Conservation (phyloP, 2,113 vertebrate species). For the Orycteropus afer region DNA sequence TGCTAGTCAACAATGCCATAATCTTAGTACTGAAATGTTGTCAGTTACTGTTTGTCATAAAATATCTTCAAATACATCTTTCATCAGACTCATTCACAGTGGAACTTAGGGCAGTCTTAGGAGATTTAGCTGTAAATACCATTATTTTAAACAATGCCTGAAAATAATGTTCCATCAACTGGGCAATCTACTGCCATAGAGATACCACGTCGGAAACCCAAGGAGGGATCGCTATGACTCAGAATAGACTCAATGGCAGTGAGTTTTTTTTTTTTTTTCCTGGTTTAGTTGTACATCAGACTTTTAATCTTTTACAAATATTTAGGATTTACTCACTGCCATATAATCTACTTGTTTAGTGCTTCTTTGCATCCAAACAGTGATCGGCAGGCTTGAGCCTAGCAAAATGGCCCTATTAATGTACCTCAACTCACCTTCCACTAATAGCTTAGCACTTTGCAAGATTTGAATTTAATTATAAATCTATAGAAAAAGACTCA, state of each 20-base stretch:
- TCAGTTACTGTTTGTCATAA: not conserved
- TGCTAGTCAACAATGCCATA: not conserved
- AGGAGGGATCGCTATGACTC: no score
- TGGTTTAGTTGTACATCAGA: no score
- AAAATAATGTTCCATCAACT: slow-evolving; percentile 37
- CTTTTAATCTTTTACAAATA: not conserved
- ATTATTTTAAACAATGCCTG: slow-evolving; percentile 26
- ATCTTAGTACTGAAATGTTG: not conserved
- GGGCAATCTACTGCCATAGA: no score
- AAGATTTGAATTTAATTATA: not conserved
- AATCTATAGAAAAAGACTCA: not conserved
- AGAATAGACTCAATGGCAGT: no score
- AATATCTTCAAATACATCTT: slow-evolving; percentile 40
- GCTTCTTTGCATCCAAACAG: not conserved
- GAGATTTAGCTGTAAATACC: not conserved
- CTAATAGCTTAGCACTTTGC: not conserved
- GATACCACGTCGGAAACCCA: no score
- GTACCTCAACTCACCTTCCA: not conserved
- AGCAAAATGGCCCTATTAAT: not conserved
- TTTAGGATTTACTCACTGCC: not conserved
- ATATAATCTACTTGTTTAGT: not conserved
- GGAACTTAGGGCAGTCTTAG: not conserved
- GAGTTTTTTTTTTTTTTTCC: no score
- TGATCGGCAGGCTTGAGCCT: not conserved
- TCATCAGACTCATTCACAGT: not conserved